Conservation (phyloP, 2,113 vertebrate genomes). For the Datnioides undecimradiatus region DNA sequence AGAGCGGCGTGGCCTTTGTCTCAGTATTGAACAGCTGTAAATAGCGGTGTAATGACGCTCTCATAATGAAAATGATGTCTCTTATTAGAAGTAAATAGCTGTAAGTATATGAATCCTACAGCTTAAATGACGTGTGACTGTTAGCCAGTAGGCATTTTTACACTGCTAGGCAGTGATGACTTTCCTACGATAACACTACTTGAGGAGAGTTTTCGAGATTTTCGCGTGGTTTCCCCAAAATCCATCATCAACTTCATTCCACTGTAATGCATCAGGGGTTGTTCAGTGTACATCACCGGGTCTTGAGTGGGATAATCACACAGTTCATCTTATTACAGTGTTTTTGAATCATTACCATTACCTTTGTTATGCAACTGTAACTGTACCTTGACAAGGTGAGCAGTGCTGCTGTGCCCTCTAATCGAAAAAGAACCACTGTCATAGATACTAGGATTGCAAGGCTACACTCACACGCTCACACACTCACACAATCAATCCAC, state of each 20-base stretch:
- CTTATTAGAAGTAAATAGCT: constrained; percentile 41
- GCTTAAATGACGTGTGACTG: constrained; percentile 50
- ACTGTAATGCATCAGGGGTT: too few relatives aligned
- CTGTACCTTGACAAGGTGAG: constrained; percentile 36
- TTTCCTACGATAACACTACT: neutral
- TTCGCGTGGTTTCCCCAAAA: neutral
- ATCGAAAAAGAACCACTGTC: constrained; percentile 24
- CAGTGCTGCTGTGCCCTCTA: constrained; percentile 20
- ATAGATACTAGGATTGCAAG: constrained; percentile 37
- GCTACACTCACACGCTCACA: constrained; percentile 22
- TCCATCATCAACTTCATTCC: too few relatives aligned
- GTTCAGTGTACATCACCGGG: too few relatives aligned
- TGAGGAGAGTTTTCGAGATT: neutral
- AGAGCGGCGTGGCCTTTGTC: neutral
- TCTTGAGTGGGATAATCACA: neutral
- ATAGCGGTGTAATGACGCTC: constrained; percentile 40
- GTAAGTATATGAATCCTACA: constrained; percentile 17
- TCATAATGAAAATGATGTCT: constrained; percentile 38
- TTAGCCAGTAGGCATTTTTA: constrained; percentile 18
- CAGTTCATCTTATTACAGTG: neutral
- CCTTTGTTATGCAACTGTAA: neutral
- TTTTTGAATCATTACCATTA: constrained; percentile 7
- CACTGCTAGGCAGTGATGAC: neutral
- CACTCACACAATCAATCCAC: constrained; percentile 55
- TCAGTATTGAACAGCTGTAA: constrained; percentile 33